A percentile compares a stretch with the other conserved stretches of the same genome.
These are phyloP conservation scores for Pheosia gnoma DNA, from an alignment of 2,888 invertebrate genomes.

Conservation along the genomic window DNA sequence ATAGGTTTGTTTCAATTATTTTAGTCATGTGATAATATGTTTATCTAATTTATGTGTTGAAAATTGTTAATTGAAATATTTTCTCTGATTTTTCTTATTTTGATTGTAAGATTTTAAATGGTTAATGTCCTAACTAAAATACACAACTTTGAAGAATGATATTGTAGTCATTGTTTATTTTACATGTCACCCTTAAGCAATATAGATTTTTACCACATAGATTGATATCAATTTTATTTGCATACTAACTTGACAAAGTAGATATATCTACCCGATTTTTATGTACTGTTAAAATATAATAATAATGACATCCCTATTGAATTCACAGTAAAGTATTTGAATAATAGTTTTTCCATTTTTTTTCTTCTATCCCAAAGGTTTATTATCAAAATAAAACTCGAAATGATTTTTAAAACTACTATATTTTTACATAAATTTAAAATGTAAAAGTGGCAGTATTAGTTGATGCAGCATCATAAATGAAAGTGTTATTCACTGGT, in stretches of 20 bases:
- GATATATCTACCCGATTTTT: conserved; percentile 35
- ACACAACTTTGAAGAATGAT: conserved; percentile 77
- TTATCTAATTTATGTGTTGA: conserved; percentile 80
- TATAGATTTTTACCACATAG: conserved; percentile 27
- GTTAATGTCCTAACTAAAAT: conserved; percentile 72
- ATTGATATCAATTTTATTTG: conserved; percentile 29
- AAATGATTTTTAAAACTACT: conserved; percentile 33
- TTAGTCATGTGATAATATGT: conserved; percentile 80
- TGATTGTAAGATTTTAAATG: conserved; percentile 72
- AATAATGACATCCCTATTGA: conserved; percentile 37
- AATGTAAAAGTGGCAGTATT: conserved; percentile 92
- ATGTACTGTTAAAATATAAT: conserved; percentile 33
- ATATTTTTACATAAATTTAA: conserved; percentile 60
- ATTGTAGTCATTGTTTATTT: conserved; percentile 55
- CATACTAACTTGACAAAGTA: conserved; percentile 44
- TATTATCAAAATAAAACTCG: not conserved
- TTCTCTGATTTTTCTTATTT: conserved; percentile 66
- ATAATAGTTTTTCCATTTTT: conserved; percentile 17
- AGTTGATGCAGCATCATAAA: conserved; percentile 97
- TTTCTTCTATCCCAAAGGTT: not conserved
- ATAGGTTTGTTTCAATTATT: conserved; percentile 77
- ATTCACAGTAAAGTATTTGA: conserved; percentile 47
- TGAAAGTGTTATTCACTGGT: conserved; percentile 97
- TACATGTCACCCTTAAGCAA: conserved; percentile 27
- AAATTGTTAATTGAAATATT: conserved; percentile 72